Base-by-base conservation (phyloP, 2,888 invertebrate genomes). In the Drosophila lutescens region DNA sequence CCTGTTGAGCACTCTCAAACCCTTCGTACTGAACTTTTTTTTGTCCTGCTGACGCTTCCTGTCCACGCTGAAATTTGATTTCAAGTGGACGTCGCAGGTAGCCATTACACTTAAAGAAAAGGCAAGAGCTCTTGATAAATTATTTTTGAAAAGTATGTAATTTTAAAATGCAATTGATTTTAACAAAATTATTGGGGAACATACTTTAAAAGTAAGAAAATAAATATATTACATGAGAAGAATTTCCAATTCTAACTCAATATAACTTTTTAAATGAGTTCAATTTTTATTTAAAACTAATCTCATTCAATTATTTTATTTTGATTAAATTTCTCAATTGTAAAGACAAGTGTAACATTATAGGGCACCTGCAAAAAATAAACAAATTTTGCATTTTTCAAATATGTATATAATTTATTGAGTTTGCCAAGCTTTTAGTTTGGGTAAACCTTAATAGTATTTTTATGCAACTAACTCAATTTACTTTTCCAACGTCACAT, bases 381-480 rank as follows among this genome's bases (percentile, higher is more conserved):
- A 70, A 78, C 77, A 76, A 65, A 76, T 61, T 63, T 54, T 43
- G 26, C 30, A 58, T 66, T 72, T 71, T 55, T 54, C 36, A n/a
- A n/a, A n/a, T n/a, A 36, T 73, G 72, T 74, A 47, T 63, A 49
- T 34, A 82, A 82, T 81, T 77, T 87, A 82, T 82, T 81, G 49
- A 80, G 59, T 82, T 88, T 74, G 36, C 50, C 71, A 67, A 55
- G 80, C 88, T 86, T 76, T 88, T 86, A 80, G 80, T 73, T 80
- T 50, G 71, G 58, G 68, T 54, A 50, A 51, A 72, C 46, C 43
- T 43, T 34, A 43, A 69, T 75, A 83, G 60, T 61, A 55, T 70
- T 70, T 69, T 67, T 32, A 30, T 43, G 32, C 5, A 59, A 43
- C 38, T 53, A 71, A 77, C 57, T 79, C 57, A 54, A 79, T 87